phyloP scores from a whole-genome alignment of 2,888 invertebrate genomes.

The Synergus japonicus region DNA sequence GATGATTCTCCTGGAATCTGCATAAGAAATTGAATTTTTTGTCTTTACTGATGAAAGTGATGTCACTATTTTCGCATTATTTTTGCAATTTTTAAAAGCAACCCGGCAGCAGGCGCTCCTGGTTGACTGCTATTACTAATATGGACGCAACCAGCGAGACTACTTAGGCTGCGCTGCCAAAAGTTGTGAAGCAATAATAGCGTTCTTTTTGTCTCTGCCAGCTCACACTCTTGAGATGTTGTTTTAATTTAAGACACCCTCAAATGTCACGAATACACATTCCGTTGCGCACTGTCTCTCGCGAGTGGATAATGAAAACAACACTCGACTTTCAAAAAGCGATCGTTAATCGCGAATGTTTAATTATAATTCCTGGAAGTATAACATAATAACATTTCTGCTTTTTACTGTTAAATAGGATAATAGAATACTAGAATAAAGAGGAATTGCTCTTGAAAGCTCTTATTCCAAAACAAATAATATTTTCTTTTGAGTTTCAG shows the following conservation, averaged over 20 bases:
- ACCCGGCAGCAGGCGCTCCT: background rate
- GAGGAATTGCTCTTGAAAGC: too few relatives aligned
- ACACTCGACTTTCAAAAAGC: background rate
- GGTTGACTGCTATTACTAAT: slow-evolving; percentile 36
- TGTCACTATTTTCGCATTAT: too few relatives aligned
- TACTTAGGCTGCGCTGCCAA: slow-evolving; percentile 59
- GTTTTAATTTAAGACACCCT: slow-evolving; percentile 75
- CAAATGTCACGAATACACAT: slow-evolving; percentile 75
- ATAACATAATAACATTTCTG: too few relatives aligned
- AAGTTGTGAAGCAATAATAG: slow-evolving; percentile 66
- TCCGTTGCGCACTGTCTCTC: slow-evolving; percentile 63
- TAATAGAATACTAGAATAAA: too few relatives aligned
- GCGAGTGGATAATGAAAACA: slow-evolving; percentile 60
- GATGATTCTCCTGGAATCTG: too few relatives aligned
- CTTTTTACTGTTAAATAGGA: too few relatives aligned
- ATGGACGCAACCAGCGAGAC: slow-evolving; percentile 46
- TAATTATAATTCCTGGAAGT: background rate
- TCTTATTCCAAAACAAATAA: too few relatives aligned
- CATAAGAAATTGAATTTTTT: too few relatives aligned
- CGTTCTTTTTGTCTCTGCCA: slow-evolving; percentile 66
- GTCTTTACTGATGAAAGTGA: too few relatives aligned
- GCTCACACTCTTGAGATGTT: slow-evolving; percentile 53
- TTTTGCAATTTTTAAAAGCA: background rate
- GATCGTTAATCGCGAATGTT: background rate
- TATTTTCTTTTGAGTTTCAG: too few relatives aligned